Conservation (phyloP, 2,888 invertebrate species). For the Amphipoea oculea region DNA sequence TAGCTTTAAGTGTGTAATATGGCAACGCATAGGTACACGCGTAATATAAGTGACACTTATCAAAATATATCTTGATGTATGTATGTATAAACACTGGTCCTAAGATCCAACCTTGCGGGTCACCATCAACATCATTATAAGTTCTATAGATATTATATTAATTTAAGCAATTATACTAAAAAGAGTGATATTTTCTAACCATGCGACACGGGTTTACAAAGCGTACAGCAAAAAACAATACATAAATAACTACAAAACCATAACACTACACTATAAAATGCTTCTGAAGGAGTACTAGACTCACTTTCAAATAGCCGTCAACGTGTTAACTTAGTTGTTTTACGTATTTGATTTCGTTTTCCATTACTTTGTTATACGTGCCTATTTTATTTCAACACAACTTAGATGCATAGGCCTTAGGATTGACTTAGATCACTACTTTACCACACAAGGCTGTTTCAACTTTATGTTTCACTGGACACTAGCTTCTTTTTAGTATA, state of each 20-base stretch:
- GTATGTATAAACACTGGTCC: conserved; percentile 72
- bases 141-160: conserved; percentile 65
- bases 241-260: conserved; percentile 76
- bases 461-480: conserved; percentile 89
- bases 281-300: conserved; percentile 88
- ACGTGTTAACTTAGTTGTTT: conserved; percentile 88
- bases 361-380: conserved; percentile 84
- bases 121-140: conserved; percentile 72
- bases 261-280: conserved; percentile 87
- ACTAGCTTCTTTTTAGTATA: conserved; percentile 90
- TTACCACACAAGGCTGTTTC: conserved; percentile 89
- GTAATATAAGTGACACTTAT: conserved; percentile 75
- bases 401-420: conserved; percentile 90
- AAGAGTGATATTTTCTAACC: conserved; percentile 65
- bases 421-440: conserved; percentile 89
- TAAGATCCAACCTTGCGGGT: conserved; percentile 78
- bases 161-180: conserved; percentile 69
- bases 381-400: conserved; percentile 88
- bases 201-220: conserved; percentile 69
- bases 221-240: conserved; percentile 71
- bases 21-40: conserved; percentile 84
- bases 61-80: conserved; percentile 62
- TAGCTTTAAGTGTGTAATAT: conserved; percentile 89
- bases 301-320: conserved; percentile 87
- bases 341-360: conserved; percentile 82